Conservation (phyloP, 2,888 invertebrate species). For the Agrilus mali region DNA sequence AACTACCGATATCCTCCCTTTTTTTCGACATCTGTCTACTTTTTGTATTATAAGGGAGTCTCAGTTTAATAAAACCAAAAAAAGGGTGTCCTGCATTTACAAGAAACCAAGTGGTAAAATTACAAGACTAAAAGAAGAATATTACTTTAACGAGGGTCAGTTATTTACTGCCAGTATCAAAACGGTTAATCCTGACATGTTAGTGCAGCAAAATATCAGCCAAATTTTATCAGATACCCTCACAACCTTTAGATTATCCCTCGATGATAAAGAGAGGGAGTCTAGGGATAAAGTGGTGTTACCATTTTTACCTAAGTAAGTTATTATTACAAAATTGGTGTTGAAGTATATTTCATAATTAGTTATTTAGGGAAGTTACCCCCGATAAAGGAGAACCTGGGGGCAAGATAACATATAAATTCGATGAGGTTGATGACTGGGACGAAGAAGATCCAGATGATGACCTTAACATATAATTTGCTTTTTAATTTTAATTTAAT, state of each 20-base stretch:
- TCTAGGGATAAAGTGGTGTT: conserved; percentile 46
- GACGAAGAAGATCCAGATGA: conserved; percentile 84
- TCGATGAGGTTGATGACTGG: conserved; percentile 69
- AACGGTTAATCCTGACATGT: conserved; percentile 25
- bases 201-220: conserved; percentile 17
- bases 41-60: conserved; percentile 28
- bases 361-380: conserved; percentile 10
- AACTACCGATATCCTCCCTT: conserved; percentile 31
- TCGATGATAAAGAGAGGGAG: conserved; percentile 47
- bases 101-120: conserved; percentile 42
- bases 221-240: conserved; percentile 35
- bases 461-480: conserved; percentile 55
- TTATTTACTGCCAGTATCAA: conserved; percentile 26
- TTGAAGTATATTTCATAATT: conserved; percentile 22
- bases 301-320: conserved; percentile 43
- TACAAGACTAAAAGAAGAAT: conserved; percentile 31
- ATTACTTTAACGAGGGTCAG: conserved; percentile 25
- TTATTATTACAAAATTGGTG: conserved; percentile 43
- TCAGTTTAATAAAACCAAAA: conserved; percentile 27
- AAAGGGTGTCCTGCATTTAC: conserved; percentile 28
- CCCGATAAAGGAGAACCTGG: conserved; percentile 21
- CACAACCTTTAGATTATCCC: conserved; percentile 52
- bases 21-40: conserved; percentile 37
- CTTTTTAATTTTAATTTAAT: neutral
- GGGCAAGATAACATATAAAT: conserved; percentile 59